These are phyloP conservation scores for Dasysyrphus albostriatus DNA, from an alignment of 2,888 invertebrate species.

Conservation along the genomic window DNA sequence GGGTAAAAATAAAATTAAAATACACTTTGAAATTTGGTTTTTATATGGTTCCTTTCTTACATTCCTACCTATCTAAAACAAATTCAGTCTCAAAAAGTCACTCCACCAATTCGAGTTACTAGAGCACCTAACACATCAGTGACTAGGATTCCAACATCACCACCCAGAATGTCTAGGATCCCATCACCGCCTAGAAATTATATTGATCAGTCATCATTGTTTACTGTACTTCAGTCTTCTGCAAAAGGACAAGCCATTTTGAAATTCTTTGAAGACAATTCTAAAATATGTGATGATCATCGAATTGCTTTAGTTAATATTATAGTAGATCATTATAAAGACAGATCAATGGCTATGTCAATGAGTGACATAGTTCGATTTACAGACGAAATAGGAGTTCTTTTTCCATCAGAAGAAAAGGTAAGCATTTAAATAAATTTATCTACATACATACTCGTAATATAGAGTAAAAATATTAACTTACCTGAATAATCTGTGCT, in stretches of 20 bases:
- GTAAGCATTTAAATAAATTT: neutral
- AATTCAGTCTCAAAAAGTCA: neutral
- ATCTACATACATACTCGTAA: too few species aligned
- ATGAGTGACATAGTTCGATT: slow-evolving; percentile 45
- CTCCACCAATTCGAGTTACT: neutral
- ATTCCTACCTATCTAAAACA: neutral
- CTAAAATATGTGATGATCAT: slow-evolving; percentile 1
- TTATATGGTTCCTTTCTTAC: neutral
- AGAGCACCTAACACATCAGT: neutral
- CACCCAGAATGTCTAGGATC: neutral
- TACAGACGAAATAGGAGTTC: slow-evolving; percentile 37
- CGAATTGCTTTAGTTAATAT: slow-evolving; percentile 12
- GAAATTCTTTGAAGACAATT: slow-evolving; percentile 6
- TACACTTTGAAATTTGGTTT: neutral
- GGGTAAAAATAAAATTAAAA: neutral
- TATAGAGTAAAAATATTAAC: too few species aligned
- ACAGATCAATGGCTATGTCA: slow-evolving; percentile 41
- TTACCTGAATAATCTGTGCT: too few species aligned
- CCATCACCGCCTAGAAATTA: neutral
- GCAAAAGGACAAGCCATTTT: slow-evolving; percentile 1
- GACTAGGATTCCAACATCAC: neutral
- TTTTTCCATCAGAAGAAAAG: slow-evolving; percentile 52
- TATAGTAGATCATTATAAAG: slow-evolving; percentile 44
- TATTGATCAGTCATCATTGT: neutral
- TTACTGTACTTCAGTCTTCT: neutral